Percentiles rank a stretch among this genome's conserved stretches.
Conservation (phyloP, 1,140 invertebrate species). For the Pogonognathellus flavescens region DNA sequence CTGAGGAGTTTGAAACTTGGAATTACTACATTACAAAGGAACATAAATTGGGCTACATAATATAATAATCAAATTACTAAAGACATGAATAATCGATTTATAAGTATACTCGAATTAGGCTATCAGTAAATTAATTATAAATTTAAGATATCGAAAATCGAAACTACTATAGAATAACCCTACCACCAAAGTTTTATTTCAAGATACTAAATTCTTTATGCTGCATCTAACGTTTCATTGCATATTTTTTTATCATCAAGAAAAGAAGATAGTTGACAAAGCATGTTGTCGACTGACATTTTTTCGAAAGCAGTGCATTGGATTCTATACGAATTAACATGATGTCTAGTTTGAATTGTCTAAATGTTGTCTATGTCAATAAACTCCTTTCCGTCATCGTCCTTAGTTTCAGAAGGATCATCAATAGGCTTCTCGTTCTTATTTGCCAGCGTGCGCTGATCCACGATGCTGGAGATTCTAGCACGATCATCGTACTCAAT, state of each 20-base stretch:
- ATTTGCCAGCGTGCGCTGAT: slow-evolving; percentile 70
- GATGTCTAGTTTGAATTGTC: slow-evolving; percentile 66
- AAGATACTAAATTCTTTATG: not conserved
- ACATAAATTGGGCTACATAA: too few relatives aligned
- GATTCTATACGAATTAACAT: slow-evolving; percentile 19
- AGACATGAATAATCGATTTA: too few relatives aligned
- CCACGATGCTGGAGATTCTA: slow-evolving; percentile 80
- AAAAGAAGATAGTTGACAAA: slow-evolving; percentile 18
- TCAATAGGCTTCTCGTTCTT: slow-evolving; percentile 68
- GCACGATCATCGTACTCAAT: slow-evolving; percentile 91
- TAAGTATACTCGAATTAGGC: too few relatives aligned
- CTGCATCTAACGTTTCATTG: slow-evolving; percentile 22
- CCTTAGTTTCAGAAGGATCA: slow-evolving; percentile 72
- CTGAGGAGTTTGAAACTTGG: too few relatives aligned
- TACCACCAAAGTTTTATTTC: slow-evolving; percentile 39
- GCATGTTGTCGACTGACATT: slow-evolving; percentile 10
- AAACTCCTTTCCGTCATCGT: slow-evolving; percentile 81
- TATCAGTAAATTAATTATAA: not conserved
- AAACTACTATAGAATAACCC: slow-evolving; percentile 11
- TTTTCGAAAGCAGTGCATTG: slow-evolving; percentile 43
- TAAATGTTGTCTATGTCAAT: slow-evolving; percentile 95
- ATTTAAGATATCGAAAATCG: slow-evolving; percentile 9
- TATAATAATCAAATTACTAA: too few relatives aligned
- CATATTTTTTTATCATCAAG: not conserved
- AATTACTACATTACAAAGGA: too few relatives aligned